Conservation (phyloP, 2,113 vertebrate genomes). For the Corydoras maculifer region DNA sequence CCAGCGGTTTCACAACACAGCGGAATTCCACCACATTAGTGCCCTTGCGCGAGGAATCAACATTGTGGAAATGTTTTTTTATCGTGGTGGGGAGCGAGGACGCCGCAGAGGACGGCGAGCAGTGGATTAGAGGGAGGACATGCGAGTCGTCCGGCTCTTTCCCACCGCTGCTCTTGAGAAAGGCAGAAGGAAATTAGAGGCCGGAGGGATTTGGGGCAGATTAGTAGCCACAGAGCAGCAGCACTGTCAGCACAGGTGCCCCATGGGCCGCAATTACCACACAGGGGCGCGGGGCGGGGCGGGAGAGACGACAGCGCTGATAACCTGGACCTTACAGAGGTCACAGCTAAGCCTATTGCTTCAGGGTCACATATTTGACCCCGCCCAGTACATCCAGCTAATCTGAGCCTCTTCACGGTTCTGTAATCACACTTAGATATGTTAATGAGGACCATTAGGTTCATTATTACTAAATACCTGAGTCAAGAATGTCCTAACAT, state of each 20-base stretch:
- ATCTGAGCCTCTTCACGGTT: background rate
- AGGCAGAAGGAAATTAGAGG: conserved; percentile 30
- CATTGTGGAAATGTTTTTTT: too few relatives aligned
- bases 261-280: conserved; percentile 36
- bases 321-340: conserved; percentile 46
- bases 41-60: too few relatives aligned
- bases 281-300: background rate
- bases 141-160: conserved; percentile 3
- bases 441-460: background rate
- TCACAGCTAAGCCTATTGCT: conserved; percentile 6
- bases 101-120: too few relatives aligned
- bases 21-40: too few relatives aligned
- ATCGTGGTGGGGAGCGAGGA: too few relatives aligned
- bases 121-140: too few relatives aligned
- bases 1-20: too few relatives aligned
- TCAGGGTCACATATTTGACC: conserved; percentile 18
- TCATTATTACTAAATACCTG: too few relatives aligned
- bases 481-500: too few relatives aligned
- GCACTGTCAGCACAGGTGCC: conserved; percentile 26
- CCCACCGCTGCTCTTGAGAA: conserved; percentile 24
- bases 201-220: conserved; percentile 25
- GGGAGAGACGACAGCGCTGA: conserved; percentile 37
- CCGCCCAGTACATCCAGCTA: background rate
- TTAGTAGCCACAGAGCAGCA: conserved; percentile 27
- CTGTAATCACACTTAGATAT: too few relatives aligned